phyloP scores from a whole-genome alignment of 2,888 invertebrate species.

The Colostygia pectinataria region DNA sequence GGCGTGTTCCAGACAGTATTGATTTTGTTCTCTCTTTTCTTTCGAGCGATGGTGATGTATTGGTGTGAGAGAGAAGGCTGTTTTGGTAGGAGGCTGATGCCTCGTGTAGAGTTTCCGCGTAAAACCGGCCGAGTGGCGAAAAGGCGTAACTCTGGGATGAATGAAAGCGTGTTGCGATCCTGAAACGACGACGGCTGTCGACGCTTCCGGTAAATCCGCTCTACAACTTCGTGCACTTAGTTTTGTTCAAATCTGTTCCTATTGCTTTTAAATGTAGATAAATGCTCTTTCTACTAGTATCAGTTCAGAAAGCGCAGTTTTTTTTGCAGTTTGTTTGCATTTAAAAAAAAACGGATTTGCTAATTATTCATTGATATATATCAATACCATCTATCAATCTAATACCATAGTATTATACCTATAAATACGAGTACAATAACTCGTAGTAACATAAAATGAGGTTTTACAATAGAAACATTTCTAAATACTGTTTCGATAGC shows the following conservation, averaged over 20 bases:
- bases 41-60: slow-evolving; percentile 47
- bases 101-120: slow-evolving; percentile 78
- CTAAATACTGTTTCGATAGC: no score
- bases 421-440: no score
- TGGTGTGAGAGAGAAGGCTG: slow-evolving; percentile 59
- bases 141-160: slow-evolving; percentile 76
- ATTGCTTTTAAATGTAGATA: slow-evolving; percentile 42
- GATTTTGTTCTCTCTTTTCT: slow-evolving; percentile 73
- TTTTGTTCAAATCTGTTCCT: slow-evolving; percentile 66
- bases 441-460: no score
- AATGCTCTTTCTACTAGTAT: slow-evolving; percentile 22
- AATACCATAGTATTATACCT: no score
- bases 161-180: slow-evolving; percentile 82
- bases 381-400: no score
- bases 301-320: neutral
- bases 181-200: slow-evolving; percentile 80
- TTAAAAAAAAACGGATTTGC: no score
- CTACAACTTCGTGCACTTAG: slow-evolving; percentile 76
- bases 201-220: slow-evolving; percentile 81
- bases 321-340: no score
- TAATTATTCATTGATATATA: no score
- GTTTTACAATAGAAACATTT: no score
- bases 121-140: slow-evolving; percentile 57
- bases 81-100: slow-evolving; percentile 63
- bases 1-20: slow-evolving; percentile 81